Conservation (phyloP, 2,888 invertebrate species). For the Eupithecia subfuscata region DNA sequence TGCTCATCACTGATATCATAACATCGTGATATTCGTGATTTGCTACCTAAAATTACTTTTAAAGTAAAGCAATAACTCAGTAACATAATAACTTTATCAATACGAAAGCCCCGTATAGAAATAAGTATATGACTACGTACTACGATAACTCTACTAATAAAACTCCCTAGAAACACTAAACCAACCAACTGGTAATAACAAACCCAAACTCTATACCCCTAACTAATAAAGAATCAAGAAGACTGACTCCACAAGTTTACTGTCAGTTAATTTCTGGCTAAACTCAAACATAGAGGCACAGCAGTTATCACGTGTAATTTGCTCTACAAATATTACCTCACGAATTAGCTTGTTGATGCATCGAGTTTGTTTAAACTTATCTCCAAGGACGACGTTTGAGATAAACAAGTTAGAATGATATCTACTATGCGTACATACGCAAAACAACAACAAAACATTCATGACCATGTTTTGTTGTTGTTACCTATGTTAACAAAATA, state of each 20-base stretch:
- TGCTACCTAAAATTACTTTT: neutral
- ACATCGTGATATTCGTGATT: neutral
- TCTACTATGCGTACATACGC: neutral
- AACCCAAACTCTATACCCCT: neutral
- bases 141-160: neutral
- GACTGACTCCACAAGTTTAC: conserved; percentile 1
- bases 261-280: conserved; percentile 1
- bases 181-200: neutral
- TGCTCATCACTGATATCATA: neutral
- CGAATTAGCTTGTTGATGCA: conserved; percentile 13
- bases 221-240: conserved; percentile 11
- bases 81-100: neutral
- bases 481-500: neutral
- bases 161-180: neutral
- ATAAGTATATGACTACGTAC: neutral
- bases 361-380: conserved; percentile 13
- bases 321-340: conserved; percentile 15
- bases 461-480: neutral
- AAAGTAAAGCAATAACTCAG: neutral
- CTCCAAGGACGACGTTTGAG: conserved; percentile 9
- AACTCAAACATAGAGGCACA: conserved; percentile 13
- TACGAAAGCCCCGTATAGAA: neutral
- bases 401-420: conserved; percentile 4
- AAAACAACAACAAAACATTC: too few relatives aligned
- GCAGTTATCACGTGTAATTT: conserved; percentile 15